Evolutionary conservation across 2,888 invertebrate genomes (phyloP).

Genomic region (Mimas tiliae): DNA sequence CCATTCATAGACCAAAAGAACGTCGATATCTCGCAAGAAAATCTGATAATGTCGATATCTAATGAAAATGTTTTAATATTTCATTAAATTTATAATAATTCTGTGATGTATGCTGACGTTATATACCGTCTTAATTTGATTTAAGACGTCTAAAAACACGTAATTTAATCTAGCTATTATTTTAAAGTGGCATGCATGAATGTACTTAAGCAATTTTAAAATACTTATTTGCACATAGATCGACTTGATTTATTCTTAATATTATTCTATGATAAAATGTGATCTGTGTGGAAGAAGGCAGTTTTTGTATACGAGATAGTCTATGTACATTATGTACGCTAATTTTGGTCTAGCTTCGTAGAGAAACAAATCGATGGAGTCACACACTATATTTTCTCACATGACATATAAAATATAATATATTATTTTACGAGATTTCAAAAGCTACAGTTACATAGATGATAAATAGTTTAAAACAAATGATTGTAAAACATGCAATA

Average conservation of each 20-base stretch:
- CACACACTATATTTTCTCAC: neutral
- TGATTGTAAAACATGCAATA: neutral
- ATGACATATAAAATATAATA: neutral
- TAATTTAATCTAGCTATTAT: neutral
- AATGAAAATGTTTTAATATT: neutral
- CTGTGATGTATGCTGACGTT: neutral
- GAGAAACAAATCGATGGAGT: neutral
- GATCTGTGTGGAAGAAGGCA: conserved; percentile 10
- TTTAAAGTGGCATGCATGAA: neutral
- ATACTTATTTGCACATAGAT: neutral
- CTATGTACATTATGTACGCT: neutral
- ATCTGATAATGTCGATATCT: neutral
- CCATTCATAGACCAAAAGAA: conserved; percentile 45
- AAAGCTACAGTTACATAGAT: conserved; percentile 5
- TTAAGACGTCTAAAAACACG: neutral
- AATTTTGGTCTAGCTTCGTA: conserved; percentile 16
- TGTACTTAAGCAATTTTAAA: conserved; percentile 8
- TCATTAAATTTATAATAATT: neutral
- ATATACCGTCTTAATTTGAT: neutral
- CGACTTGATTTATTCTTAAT: neutral
- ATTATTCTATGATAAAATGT: conserved; percentile 20
- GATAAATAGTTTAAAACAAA: neutral
- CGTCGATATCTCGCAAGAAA: neutral
- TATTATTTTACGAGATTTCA: conserved; percentile 18
- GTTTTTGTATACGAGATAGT: conserved; percentile 2